A percentile compares a stretch with the other conserved stretches of the same genome.
Conservation (phyloP, 1,140 invertebrate genomes). For the Papilio xuthus region DNA sequence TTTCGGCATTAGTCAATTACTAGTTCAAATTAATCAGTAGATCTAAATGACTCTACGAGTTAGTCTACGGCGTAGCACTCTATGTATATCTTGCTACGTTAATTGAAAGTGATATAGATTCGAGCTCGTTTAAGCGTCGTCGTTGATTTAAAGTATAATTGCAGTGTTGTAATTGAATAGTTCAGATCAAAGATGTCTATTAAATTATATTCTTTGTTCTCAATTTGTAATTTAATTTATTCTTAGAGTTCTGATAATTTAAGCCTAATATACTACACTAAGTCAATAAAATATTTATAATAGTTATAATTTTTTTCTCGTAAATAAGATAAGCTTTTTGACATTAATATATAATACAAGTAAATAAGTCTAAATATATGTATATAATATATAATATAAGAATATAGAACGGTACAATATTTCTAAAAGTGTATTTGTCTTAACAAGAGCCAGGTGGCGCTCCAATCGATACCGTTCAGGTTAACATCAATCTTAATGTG, state of each 20-base stretch:
- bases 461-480: neutral
- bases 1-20: neutral
- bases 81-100: neutral
- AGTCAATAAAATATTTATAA: too few species aligned
- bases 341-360: too few species aligned
- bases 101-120: neutral
- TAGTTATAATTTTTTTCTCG: neutral
- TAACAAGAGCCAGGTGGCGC: constrained; percentile 9
- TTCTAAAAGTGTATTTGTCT: neutral
- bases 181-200: neutral
- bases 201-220: neutral
- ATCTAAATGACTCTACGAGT: neutral
- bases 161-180: too few species aligned
- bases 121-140: neutral
- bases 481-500: constrained; percentile 20
- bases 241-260: neutral
- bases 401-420: neutral
- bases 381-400: neutral
- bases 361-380: too few species aligned
- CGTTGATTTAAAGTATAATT: neutral
- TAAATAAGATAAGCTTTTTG: too few species aligned
- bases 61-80: neutral
- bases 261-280: too few species aligned
- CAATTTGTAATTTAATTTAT: neutral
- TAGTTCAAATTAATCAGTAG: neutral